Evolutionary conservation across 2,888 invertebrate genomes (phyloP), one percentile per base, ranked within the genome.

Genomic region (Lottia scabra): DNA sequence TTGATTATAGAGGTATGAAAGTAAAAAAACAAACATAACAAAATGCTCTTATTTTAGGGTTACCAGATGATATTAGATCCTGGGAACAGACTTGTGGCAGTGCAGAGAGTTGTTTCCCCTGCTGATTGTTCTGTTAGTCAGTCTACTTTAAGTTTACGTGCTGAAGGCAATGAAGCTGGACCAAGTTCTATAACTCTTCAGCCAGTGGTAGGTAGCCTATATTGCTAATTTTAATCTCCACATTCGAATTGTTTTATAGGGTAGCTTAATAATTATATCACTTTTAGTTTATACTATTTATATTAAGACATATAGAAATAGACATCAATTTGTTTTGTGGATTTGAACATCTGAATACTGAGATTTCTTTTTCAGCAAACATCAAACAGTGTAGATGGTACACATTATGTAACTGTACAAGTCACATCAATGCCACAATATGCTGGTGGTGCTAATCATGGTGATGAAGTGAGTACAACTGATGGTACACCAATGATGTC

Each of bases 111-210:
- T 65, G 80, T 82, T 73, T 82, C 86, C 72, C 84, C 85, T 74
- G 83, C 81, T 48, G 86, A 85, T 71, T 82, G 81, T 70, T 84
- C 83, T 6, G 84, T 84, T 13, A 81, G 83, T 69, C 86, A 85
- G 64, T 84, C 84, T 56, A 80, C 78, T 6, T 70, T 80, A 45
- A 73, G 77, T 56, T 65, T 77, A 65, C 45, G 78, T 56, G 66
- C 68, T 62, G 79, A 79, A 30, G 76, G 74, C 16, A 72, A 72
- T 1, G 75, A 81, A 30, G 73, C 77, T 19, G 76, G 76, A 38
- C 75, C 75, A 67, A 70, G 71, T 56, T 19, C 56, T 72, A 62
- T 79, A 68, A 68, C 74, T 16, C 69, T 80, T 13, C 70, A 78
- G 15, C 77, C 80, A 19, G 71, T 76, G 67, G 68, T 68, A 19